Conservation (phyloP, 2,888 invertebrate genomes). For the Drosophila paranaensis region DNA sequence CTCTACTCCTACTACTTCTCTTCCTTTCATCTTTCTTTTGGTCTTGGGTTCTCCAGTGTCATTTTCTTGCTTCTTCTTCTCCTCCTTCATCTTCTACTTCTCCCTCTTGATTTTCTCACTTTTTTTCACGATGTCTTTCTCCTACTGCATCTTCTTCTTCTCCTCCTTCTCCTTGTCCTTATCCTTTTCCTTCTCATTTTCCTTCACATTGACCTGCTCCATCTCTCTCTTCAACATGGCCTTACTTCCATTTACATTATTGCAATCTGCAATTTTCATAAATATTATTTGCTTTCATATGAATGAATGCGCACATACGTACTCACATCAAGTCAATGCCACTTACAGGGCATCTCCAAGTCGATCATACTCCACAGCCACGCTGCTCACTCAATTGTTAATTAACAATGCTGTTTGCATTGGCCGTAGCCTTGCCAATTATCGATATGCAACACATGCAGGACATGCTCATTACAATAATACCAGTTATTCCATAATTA, state of each 20-base stretch:
- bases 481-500: conserved; percentile 21
- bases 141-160: too few relatives aligned
- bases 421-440: conserved; percentile 10
- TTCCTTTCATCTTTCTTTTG: too few relatives aligned
- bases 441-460: conserved; percentile 16
- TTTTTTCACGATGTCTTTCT: too few relatives aligned
- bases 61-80: too few relatives aligned
- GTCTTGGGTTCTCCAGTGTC: too few relatives aligned
- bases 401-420: conserved; percentile 27
- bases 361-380: background rate
- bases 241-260: background rate
- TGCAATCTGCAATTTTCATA: background rate
- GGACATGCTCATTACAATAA: conserved; percentile 14
- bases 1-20: background rate
- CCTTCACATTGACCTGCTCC: background rate
- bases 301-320: background rate
- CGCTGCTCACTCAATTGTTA: background rate
- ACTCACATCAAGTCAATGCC: background rate
- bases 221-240: background rate
- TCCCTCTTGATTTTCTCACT: too few relatives aligned
- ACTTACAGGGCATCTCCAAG: background rate
- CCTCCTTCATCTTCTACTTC: too few relatives aligned
- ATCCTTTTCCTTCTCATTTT: background rate
- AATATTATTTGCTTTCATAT: background rate
- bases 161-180: background rate